Base-by-base conservation (phyloP, 1,140 invertebrate species). In the Meloidogyne hapla region DNA sequence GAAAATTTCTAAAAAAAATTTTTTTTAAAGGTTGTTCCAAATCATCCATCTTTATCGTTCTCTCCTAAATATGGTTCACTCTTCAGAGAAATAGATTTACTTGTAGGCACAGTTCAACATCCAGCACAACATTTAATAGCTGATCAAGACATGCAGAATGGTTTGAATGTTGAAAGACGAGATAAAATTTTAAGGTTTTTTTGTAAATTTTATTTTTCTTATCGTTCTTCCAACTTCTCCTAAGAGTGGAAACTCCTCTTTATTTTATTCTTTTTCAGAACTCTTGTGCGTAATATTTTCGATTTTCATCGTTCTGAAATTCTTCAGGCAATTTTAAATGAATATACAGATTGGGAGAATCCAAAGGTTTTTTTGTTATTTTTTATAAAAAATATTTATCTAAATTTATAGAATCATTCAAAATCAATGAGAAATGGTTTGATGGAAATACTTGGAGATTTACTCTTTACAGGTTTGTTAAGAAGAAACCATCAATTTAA, bases 301-400 rank as follows among this genome's bases (percentile, higher is more conserved):
- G 77, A 83, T 68, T 81, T 94, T 89, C 95, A 98, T 88, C 90
- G 96, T 78, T 94, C 94, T 83, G 95, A 98, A 88, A 96, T 98
- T 87, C 95, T 95, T 88, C 94, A 95, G 84, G 96, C 95, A 56
- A 92, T 96, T 26, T 92, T 97, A 79, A 96, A 98, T 88, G 94
- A 98, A 87, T 99, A 98, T 88, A 96, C 94, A 2, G 94, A 97
- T 87, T 97, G 95, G 95, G 94, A 95, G 84, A 90, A 93, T 80
- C 93, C 94, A 26, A 87, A 84, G 48, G 83, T 84, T 42, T 33
- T 66, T 26, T 73, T 71, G 0, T n/a, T 15, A 42, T 69, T 74
- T 56, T 61, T 21, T 18, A 79, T 10, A 13, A 6, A 40, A 25
- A 15, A 25, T 25, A 48, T n/a, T 25, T 15, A 33, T 40, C 8